Conservation (phyloP, 2,888 invertebrate genomes). For the Diploptera punctata region DNA sequence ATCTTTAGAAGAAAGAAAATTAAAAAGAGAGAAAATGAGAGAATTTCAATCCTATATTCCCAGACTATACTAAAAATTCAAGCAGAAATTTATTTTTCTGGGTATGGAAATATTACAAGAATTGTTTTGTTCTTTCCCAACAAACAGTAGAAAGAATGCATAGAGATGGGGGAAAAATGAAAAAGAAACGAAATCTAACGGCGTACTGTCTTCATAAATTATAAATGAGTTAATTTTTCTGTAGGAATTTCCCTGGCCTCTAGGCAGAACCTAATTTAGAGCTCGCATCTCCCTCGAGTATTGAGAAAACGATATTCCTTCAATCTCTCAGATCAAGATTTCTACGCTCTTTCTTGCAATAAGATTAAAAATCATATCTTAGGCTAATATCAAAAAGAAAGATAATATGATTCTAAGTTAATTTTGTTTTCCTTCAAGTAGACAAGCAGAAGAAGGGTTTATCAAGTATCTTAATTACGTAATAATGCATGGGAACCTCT, state of each 20-base stretch:
- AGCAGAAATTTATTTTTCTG: background rate
- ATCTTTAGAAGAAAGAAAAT: too few species aligned
- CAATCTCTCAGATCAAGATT: background rate
- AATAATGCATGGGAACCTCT: too few species aligned
- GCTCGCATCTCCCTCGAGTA: background rate
- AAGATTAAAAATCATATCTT: too few species aligned
- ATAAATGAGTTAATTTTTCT: slow-evolving; percentile 57
- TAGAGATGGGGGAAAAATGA: background rate
- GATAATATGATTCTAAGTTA: too few species aligned
- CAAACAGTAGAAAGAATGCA: background rate
- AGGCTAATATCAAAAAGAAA: too few species aligned
- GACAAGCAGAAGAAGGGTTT: too few species aligned
- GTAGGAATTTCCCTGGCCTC: slow-evolving; percentile 14
- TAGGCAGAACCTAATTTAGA: slow-evolving; percentile 1
- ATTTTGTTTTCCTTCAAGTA: too few species aligned
- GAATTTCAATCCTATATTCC: background rate
- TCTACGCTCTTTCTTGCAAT: background rate
- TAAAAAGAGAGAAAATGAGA: background rate
- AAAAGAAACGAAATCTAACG: slow-evolving; percentile 5
- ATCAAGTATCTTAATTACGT: too few species aligned
- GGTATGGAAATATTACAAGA: background rate
- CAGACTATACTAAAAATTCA: too few species aligned
- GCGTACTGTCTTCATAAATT: slow-evolving; percentile 54
- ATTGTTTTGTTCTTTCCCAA: background rate
- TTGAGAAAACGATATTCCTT: slow-evolving; percentile 5